Conservation (phyloP, 2,888 invertebrate species). For the Cancer borealis region DNA sequence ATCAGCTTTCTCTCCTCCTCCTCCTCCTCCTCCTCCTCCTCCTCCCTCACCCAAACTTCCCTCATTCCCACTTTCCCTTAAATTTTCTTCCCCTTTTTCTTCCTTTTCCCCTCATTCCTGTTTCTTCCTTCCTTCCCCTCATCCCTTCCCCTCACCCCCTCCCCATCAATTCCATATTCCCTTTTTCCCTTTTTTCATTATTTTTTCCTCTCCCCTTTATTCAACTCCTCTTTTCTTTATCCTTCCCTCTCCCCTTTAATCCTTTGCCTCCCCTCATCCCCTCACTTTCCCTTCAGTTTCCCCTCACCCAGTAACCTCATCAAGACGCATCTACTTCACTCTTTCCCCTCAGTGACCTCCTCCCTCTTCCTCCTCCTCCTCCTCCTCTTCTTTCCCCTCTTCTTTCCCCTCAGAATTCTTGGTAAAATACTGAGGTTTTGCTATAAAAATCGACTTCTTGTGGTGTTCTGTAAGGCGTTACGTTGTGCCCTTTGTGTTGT, state of each 20-base stretch:
- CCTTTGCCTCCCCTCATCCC: neutral
- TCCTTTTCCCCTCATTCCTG: neutral
- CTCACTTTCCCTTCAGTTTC: neutral
- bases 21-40: neutral
- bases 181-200: neutral
- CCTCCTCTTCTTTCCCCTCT: neutral
- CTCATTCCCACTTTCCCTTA: neutral
- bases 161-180: neutral
- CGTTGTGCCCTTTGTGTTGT: no score
- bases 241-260: neutral
- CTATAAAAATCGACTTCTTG: no score
- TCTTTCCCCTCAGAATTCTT: neutral
- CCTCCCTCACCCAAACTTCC: neutral
- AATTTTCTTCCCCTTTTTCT: neutral
- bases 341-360: neutral
- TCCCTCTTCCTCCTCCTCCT: neutral
- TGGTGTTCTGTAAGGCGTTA: no score
- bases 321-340: neutral
- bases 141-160: no score
- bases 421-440: no score
- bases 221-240: neutral
- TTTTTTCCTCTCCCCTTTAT: neutral
- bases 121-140: neutral
- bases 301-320: neutral
- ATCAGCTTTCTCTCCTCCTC: neutral